Conservation (phyloP, 37 sponge, comb jelly and placozoan genomes). For the Chondrosia reniformis region DNA sequence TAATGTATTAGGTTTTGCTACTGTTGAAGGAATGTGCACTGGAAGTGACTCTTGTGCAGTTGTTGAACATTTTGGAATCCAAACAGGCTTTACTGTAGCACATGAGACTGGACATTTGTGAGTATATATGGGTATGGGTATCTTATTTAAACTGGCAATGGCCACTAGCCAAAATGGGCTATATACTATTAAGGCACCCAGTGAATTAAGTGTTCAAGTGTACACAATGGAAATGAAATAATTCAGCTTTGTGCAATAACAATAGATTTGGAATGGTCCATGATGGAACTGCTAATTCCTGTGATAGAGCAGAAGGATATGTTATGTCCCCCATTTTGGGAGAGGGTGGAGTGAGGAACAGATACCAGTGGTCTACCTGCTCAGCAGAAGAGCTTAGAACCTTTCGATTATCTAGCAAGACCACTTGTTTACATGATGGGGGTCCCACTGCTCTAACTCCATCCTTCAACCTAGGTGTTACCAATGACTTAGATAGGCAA, state of each 20-base stretch:
- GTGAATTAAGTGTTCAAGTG: no score
- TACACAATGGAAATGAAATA: no score
- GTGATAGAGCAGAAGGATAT: not conserved
- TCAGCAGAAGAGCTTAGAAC: not conserved
- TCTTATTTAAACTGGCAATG: no score
- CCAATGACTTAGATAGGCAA: no score
- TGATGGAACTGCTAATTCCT: not conserved
- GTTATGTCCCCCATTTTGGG: not conserved
- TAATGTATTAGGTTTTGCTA: conserved; percentile 14
- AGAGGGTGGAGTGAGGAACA: not conserved
- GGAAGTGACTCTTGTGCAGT: not conserved
- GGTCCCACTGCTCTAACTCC: no score
- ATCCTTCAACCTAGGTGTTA: no score
- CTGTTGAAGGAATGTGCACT: not conserved
- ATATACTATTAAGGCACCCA: no score
- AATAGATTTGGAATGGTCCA: not conserved
- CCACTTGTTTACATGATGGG: not conserved
- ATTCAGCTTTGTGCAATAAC: no score
- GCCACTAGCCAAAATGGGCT: no score
- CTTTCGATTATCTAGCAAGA: not conserved
- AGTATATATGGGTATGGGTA: no score
- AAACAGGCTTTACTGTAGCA: conserved; percentile 12
- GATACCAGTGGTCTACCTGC: not conserved
- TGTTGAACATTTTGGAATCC: conserved; percentile 6
- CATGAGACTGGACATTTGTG: conserved; percentile 16